These are phyloP conservation scores for Helostoma temminkii DNA, from an alignment of 2,797 vertebrate species.

Conservation along the genomic window DNA sequence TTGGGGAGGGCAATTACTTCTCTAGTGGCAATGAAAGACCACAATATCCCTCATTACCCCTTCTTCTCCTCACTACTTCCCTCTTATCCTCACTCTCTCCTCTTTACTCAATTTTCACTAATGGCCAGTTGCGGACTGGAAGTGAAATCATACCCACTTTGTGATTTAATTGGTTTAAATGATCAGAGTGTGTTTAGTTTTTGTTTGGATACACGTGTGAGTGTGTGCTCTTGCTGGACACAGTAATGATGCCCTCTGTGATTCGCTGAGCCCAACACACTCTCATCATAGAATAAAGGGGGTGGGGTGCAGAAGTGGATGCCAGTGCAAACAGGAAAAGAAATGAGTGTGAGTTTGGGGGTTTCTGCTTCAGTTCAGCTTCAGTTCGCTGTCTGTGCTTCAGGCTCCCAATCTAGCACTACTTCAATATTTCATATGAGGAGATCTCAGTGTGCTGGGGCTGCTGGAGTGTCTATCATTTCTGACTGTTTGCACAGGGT, in stretches of 20 bases:
- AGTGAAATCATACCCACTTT: slow-evolving; percentile 62
- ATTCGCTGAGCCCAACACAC: slow-evolving; percentile 32
- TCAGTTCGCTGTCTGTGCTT: slow-evolving; percentile 49
- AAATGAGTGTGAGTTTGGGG: slow-evolving; percentile 49
- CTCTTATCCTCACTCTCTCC: slow-evolving; percentile 41
- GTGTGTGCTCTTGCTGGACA: slow-evolving; percentile 7
- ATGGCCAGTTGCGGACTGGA: slow-evolving; percentile 56
- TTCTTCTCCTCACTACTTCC: slow-evolving; percentile 36
- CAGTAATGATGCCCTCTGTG: slow-evolving; percentile 43
- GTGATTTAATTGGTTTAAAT: slow-evolving; percentile 67
- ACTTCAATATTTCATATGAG: slow-evolving; percentile 82
- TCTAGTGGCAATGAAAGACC: slow-evolving; percentile 51
- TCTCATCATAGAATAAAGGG: slow-evolving; percentile 13
- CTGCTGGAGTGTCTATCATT: slow-evolving; percentile 33
- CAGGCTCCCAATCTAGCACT: slow-evolving; percentile 61
- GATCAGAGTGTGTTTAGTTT: slow-evolving; percentile 27
- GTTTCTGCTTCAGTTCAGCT: slow-evolving; percentile 52
- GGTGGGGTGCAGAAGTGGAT: slow-evolving; percentile 7
- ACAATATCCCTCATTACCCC: slow-evolving; percentile 54
- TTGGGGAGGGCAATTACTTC: slow-evolving; percentile 50
- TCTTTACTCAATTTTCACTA: slow-evolving; percentile 57
- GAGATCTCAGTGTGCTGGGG: slow-evolving; percentile 57
- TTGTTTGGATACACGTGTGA: slow-evolving; percentile 21
- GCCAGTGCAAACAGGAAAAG: slow-evolving; percentile 52
- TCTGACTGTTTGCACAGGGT: slow-evolving; percentile 46